Evolutionary conservation across 2,888 invertebrate genomes (phyloP).

Genomic region (Ditylenchus weischeri): DNA sequence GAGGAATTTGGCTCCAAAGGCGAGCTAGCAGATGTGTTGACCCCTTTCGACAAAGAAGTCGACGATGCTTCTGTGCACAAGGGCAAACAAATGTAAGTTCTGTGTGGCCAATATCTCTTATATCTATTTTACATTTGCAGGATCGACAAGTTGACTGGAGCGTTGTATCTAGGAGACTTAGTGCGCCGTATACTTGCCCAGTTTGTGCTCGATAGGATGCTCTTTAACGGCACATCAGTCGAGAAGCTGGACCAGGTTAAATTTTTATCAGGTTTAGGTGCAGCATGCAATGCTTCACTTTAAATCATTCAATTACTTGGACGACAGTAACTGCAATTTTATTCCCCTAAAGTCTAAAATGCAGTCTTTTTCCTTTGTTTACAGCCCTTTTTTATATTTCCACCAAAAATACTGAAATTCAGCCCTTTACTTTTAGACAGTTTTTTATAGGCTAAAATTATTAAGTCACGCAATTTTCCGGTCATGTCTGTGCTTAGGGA

Average conservation of each 20-base stretch:
- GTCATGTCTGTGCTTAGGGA: too few species aligned
- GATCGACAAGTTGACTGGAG: slow-evolving; percentile 59
- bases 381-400: too few species aligned
- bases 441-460: too few species aligned
- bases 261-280: too few species aligned
- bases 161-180: slow-evolving; percentile 58
- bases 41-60: slow-evolving; percentile 55
- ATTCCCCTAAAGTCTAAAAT: too few species aligned
- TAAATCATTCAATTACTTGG: too few species aligned
- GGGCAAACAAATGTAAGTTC: slow-evolving; percentile 57
- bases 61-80: slow-evolving; percentile 57
- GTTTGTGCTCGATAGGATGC: slow-evolving; percentile 49
- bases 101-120: neutral
- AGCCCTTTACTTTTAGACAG: too few species aligned
- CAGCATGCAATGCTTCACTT: too few species aligned
- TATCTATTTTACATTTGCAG: slow-evolving; percentile 2
- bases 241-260: slow-evolving; percentile 47
- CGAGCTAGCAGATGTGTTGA: slow-evolving; percentile 55
- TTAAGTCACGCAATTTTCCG: too few species aligned
- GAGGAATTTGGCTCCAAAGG: slow-evolving; percentile 59
- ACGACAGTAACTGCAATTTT: too few species aligned
- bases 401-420: too few species aligned
- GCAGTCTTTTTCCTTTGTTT: too few species aligned
- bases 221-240: slow-evolving; percentile 53
- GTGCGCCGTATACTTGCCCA: slow-evolving; percentile 56